phyloP scores from a whole-genome alignment of 2,113 vertebrate genomes.

The Lasiurus borealis region DNA sequence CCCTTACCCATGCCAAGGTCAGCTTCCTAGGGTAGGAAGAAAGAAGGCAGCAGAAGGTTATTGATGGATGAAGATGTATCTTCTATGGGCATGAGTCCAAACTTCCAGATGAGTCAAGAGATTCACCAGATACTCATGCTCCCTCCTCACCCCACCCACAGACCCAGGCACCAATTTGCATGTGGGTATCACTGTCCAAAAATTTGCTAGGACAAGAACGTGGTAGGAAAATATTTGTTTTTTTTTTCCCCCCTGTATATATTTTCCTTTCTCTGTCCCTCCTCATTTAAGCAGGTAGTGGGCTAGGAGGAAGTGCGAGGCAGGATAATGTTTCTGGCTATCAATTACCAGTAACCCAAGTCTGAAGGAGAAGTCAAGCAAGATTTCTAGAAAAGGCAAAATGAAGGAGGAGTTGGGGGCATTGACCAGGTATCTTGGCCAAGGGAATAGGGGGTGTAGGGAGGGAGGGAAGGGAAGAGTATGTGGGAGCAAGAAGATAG shows the following conservation, averaged over 20 bases:
- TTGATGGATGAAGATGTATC: neutral
- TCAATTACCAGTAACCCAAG: neutral
- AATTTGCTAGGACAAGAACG: neutral
- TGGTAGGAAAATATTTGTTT: neutral
- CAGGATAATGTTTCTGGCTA: neutral
- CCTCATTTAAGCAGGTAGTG: neutral
- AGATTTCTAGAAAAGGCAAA: neutral
- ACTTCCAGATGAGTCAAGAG: neutral
- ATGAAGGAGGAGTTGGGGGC: neutral
- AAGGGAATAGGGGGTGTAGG: no score
- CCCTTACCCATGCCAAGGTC: neutral
- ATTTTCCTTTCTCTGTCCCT: neutral
- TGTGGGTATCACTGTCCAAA: neutral
- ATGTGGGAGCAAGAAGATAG: neutral
- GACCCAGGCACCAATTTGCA: neutral
- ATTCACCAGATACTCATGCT: neutral
- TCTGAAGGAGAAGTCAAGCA: neutral
- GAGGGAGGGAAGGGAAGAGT: neutral
- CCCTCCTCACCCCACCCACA: neutral
- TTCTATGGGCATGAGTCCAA: neutral
- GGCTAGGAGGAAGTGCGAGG: neutral
- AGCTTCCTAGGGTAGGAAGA: neutral
- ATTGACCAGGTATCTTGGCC: neutral
- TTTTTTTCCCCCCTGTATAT: neutral
- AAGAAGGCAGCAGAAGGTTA: neutral